Evolutionary conservation across 2,113 vertebrate genomes (phyloP), one percentile per base, ranked within the genome.

Genomic region (Lethenteron reissneri): DNA sequence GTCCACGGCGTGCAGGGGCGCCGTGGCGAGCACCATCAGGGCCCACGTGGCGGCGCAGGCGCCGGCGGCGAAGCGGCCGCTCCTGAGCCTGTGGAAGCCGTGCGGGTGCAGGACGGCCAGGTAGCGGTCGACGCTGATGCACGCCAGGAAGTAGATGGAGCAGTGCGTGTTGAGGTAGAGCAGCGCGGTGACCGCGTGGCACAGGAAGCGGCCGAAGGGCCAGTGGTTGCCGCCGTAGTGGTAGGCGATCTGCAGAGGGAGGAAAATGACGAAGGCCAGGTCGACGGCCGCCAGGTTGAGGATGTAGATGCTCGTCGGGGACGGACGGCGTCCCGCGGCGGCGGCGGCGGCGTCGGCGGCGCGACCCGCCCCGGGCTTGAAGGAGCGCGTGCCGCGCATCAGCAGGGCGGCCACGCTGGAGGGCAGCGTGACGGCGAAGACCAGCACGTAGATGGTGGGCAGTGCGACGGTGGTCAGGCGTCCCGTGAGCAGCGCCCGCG

Each of bases 111-210:
- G 19, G 57, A 73, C 72, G 3, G 56, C 72, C 6, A 73, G 9
- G 12, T 73, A 73, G 19, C 72, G 72, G 13, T 73, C 72, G 10
- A 71, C 14, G 12, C 72, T 73, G 21, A 73, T 70, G n/a, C 70
- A 73, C 14, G 72, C 71, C 68, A 73, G 69, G 2, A 70, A 70
- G 64, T 70, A 41, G 12, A 73, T 73, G 70, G 72, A 73, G 13
- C 72, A 71, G n/a, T 73, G 70, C 70, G 70, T 73, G 57, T 73
- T 73, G 21, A 56, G 58, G 12, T 73, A 73, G 57, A 73, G 70
- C 15, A 73, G 41, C 12, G 70, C 71, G 57, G 70, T 73, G 9
- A 73, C 41, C 12, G 71, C 56, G 10, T 68, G 69, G 15, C 72
- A 73, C 3, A 69, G 72, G 57, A 3, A 4, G 57, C 17, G 58